Conservation (phyloP, 2,888 invertebrate species). For the Thecophora atra region DNA sequence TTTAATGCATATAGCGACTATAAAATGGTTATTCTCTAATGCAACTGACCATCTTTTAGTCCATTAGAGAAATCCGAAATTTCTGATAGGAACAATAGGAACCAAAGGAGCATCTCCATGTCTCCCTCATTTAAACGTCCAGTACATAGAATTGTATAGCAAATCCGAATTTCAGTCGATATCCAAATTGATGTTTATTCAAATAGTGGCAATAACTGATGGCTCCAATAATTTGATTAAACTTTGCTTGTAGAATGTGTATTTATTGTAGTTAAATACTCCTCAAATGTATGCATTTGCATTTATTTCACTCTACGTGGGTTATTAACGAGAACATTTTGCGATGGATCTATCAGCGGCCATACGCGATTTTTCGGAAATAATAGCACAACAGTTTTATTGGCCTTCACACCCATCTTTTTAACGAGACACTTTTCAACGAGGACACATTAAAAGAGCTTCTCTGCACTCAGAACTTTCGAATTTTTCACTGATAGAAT, state of each 20-base stretch:
- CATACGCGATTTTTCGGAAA: neutral
- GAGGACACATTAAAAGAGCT: neutral
- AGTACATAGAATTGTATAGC: neutral
- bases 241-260: neutral
- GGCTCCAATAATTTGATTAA: neutral
- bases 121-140: slow-evolving; percentile 31
- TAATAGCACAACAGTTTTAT: neutral
- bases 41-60: slow-evolving; percentile 33
- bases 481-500: neutral
- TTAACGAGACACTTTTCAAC: neutral
- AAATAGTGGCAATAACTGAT: neutral
- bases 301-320: neutral
- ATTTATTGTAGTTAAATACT: neutral
- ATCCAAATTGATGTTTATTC: slow-evolving; percentile 9
- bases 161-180: slow-evolving; percentile 7
- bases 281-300: neutral
- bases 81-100: slow-evolving; percentile 36
- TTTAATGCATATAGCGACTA: too few species aligned
- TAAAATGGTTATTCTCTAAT: too few species aligned
- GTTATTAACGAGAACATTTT: neutral
- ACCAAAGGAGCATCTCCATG: slow-evolving; percentile 34
- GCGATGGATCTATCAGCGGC: neutral
- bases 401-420: slow-evolving; percentile 4
- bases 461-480: neutral
- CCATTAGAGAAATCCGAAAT: slow-evolving; percentile 28